Percentiles rank a stretch among this genome's conserved stretches.
phyloP scores from a whole-genome alignment of 2,888 invertebrate species.

The Crepidodera aurea region DNA sequence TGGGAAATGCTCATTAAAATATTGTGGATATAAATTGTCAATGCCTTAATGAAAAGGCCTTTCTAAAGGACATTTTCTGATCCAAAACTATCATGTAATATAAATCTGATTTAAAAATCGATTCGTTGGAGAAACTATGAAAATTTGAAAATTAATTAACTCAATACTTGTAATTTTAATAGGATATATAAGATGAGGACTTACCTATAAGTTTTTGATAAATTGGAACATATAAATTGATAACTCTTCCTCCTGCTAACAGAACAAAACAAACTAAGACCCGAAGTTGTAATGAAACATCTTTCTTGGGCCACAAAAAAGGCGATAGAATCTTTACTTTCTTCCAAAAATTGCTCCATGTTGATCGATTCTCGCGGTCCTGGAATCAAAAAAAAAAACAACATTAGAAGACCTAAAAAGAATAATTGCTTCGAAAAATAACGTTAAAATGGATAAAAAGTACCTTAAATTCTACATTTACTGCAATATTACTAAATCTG shows the following conservation, averaged over 20 bases:
- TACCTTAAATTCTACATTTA: conserved; percentile 54
- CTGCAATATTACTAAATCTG: conserved; percentile 50
- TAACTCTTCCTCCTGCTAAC: conserved; percentile 80
- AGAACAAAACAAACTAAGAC: conserved; percentile 84
- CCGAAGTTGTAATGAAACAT: conserved; percentile 76
- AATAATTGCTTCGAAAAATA: background rate
- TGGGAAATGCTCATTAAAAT: too few relatives aligned
- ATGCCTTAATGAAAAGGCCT: too few relatives aligned
- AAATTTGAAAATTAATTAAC: too few relatives aligned
- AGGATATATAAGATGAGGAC: too few relatives aligned
- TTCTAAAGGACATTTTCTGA: too few relatives aligned
- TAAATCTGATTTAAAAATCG: too few relatives aligned
- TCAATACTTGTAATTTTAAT: too few relatives aligned
- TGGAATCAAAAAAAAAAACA: conserved; percentile 44
- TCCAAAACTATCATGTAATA: too few relatives aligned
- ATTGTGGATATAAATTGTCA: too few relatives aligned
- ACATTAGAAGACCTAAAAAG: background rate
- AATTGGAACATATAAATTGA: conserved; percentile 92
- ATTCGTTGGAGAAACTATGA: too few relatives aligned
- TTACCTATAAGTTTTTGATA: conserved; percentile 92
- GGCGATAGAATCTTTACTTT: conserved; percentile 85
- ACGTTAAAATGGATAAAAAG: background rate
- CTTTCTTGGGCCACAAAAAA: conserved; percentile 93
- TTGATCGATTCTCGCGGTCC: conserved; percentile 71
- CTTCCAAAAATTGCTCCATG: conserved; percentile 80